Evolutionary conservation across 1,140 invertebrate species (phyloP).

Genomic region (Ceratina australensis): DNA sequence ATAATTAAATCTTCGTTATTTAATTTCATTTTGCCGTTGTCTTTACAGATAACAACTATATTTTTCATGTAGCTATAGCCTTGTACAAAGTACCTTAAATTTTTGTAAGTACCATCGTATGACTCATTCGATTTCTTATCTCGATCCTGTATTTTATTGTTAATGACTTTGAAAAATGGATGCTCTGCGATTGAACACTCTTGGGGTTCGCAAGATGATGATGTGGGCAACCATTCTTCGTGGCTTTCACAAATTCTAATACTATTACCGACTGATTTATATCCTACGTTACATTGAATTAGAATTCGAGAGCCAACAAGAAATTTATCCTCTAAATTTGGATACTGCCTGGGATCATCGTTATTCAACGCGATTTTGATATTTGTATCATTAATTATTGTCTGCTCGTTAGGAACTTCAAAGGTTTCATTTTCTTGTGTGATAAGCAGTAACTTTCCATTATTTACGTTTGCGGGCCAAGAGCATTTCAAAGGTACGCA

Average conservation of each 20-base stretch:
- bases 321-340: constrained; percentile 28
- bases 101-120: constrained; percentile 24
- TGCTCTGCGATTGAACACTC: constrained; percentile 57
- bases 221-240: constrained; percentile 60
- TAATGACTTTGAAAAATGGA: constrained; percentile 53
- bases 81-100: constrained; percentile 46
- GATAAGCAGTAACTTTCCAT: constrained; percentile 57
- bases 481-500: constrained; percentile 61
- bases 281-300: constrained; percentile 60
- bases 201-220: constrained; percentile 42
- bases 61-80: constrained; percentile 57
- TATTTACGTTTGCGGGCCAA: constrained; percentile 44
- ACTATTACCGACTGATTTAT: constrained; percentile 35
- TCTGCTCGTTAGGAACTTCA: constrained; percentile 13
- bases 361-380: background rate
- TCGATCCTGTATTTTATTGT: constrained; percentile 17
- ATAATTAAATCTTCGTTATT: constrained; percentile 4
- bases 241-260: constrained; percentile 56
- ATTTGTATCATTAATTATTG: background rate
- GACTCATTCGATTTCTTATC: constrained; percentile 24
- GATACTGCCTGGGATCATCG: background rate
- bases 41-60: constrained; percentile 57
- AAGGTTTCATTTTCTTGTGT: constrained; percentile 16
- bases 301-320: constrained; percentile 49
- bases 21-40: constrained; percentile 42